A percentile compares a stretch with the other conserved stretches of the same genome.
Evolutionary conservation across 2,797 vertebrate genomes (phyloP).

Genomic region (Xenentodon cancila): DNA sequence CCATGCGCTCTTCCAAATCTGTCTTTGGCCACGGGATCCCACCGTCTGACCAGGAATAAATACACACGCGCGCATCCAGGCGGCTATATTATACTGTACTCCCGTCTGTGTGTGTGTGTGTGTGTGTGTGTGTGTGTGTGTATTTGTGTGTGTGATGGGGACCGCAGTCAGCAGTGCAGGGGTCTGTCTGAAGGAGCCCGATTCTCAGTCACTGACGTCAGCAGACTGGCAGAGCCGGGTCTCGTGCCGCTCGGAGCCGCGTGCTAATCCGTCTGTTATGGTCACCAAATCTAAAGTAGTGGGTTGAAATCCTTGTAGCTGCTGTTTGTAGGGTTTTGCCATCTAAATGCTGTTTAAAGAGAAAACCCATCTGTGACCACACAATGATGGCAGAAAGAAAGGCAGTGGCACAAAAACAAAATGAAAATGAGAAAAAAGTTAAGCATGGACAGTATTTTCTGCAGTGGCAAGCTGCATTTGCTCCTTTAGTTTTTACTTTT

Average conservation of each 20-base stretch:
- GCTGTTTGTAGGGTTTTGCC: no score
- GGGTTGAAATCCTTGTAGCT: no score
- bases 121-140: no score
- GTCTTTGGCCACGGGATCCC: constrained; percentile 74
- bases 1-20: constrained; percentile 73
- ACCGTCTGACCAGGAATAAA: constrained; percentile 75
- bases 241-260: constrained; percentile 26
- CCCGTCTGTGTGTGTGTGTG: constrained; percentile 17
- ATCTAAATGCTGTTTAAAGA: no score
- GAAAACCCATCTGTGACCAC: no score
- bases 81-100: constrained; percentile 48
- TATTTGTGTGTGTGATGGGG: constrained; percentile 31
- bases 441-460: no score
- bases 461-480: constrained; percentile 39
- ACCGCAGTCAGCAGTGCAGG: constrained; percentile 34
- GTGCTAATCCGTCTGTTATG: no score
- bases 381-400: no score
- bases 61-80: constrained; percentile 47
- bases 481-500: constrained; percentile 20
- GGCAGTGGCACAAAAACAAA: no score
- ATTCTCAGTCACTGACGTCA: constrained; percentile 71
- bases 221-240: constrained; percentile 34
- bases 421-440: no score
- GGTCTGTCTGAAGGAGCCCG: constrained; percentile 38
- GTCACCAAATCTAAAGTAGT: no score